These are phyloP conservation scores for Ectemnius lituratus DNA, from an alignment of 2,888 invertebrate species.

Conservation along the genomic window DNA sequence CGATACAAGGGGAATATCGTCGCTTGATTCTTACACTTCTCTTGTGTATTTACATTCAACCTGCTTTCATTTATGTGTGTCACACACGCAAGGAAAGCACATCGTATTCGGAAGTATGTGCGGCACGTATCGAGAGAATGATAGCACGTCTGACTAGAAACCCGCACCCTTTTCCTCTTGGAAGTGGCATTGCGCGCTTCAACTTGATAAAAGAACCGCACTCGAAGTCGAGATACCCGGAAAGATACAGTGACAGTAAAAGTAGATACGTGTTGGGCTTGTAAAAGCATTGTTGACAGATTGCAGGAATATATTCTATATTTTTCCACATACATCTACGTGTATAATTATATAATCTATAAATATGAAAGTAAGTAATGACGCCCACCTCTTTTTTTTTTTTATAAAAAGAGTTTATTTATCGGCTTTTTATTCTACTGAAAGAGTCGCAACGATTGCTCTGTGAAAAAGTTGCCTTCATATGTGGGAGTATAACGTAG, in stretches of 20 bases:
- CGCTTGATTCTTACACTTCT: too few species aligned
- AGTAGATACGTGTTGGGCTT: background rate
- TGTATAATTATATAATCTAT: too few species aligned
- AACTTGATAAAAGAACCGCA: conserved; percentile 1
- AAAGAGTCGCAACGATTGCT: background rate
- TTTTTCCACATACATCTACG: too few species aligned
- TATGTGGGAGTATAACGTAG: background rate
- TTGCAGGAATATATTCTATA: too few species aligned
- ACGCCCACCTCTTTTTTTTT: too few species aligned
- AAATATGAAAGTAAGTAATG: too few species aligned
- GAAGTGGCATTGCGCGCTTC: background rate
- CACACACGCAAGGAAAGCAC: background rate
- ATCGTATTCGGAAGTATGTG: background rate
- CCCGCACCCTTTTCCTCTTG: background rate
- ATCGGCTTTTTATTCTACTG: background rate
- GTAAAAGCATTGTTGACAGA: background rate
- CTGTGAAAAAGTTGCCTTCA: too few species aligned
- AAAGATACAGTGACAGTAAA: background rate
- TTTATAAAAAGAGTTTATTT: background rate
- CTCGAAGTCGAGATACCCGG: background rate
- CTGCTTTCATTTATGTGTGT: background rate
- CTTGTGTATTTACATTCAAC: background rate
- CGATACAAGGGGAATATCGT: too few species aligned
- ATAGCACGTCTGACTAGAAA: conserved; percentile 13
- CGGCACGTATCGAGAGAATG: conserved; percentile 30